These are phyloP conservation scores for Neotragus pygmaeus DNA, from an alignment of 2,113 vertebrate species.

Conservation along the genomic window DNA sequence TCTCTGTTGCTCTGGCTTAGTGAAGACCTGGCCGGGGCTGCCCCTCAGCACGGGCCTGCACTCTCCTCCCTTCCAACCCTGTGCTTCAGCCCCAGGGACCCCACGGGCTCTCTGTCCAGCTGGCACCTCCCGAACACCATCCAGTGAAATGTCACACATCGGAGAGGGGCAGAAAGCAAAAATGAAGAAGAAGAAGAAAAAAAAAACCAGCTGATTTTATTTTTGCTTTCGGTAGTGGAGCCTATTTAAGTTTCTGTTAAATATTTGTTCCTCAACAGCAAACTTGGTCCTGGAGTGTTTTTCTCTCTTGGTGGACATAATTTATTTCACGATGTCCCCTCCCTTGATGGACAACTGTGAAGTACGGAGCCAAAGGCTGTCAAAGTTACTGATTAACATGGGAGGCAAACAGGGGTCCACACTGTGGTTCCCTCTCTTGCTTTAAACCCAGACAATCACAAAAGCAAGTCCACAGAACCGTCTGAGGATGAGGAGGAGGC, in stretches of 20 bases:
- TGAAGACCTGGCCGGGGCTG: neutral
- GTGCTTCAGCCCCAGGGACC: neutral
- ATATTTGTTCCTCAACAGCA: neutral
- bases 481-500: neutral
- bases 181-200: neutral
- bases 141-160: neutral
- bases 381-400: neutral
- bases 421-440: neutral
- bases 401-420: neutral
- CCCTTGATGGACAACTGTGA: neutral
- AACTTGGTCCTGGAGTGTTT: neutral
- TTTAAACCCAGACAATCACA: neutral
- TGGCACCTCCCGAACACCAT: neutral
- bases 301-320: neutral
- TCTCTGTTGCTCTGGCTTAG: neutral
- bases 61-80: too few species aligned
- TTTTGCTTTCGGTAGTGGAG: neutral
- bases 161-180: neutral
- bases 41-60: neutral
- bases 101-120: neutral
- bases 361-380: neutral
- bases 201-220: neutral
- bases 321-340: neutral
- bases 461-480: neutral
- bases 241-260: neutral